Evolutionary conservation across 2,888 invertebrate species (phyloP).

Genomic region (Phaedon cochleariae): DNA sequence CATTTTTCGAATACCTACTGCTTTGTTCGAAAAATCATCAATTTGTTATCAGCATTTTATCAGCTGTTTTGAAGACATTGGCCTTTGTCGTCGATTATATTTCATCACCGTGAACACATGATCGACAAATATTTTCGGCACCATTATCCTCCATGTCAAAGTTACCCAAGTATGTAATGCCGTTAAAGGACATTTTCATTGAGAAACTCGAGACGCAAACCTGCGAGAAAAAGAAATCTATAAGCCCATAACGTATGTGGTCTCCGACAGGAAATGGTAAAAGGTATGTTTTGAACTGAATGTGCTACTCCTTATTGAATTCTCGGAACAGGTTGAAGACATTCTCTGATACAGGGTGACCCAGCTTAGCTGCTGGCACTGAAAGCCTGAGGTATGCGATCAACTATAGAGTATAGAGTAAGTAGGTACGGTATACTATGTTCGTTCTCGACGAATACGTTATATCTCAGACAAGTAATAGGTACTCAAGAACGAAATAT

Average conservation of each 20-base stretch:
- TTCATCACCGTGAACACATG: not conserved
- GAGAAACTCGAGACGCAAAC: conserved; percentile 20
- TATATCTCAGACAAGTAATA: no score
- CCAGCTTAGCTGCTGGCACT: not conserved
- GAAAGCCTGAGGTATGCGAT: no score
- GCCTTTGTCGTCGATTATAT: not conserved
- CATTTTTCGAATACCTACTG: no score
- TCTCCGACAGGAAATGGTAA: conserved; percentile 40
- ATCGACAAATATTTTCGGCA: not conserved
- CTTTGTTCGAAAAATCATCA: no score
- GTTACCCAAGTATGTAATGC: not conserved
- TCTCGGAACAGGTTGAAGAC: conserved; percentile 41
- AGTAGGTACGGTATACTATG: no score
- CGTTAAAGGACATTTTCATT: conserved; percentile 14
- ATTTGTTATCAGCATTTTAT: not conserved
- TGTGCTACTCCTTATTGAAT: conserved; percentile 36
- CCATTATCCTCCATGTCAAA: not conserved
- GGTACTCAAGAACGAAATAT: no score
- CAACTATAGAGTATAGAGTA: no score
- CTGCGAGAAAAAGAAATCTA: conserved; percentile 20
- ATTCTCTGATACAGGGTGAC: conserved; percentile 25
- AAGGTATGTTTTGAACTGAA: conserved; percentile 38
- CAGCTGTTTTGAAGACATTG: not conserved
- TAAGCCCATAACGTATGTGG: conserved; percentile 37
- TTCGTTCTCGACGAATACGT: no score